Conservation (phyloP, 1,140 invertebrate species). For the Zaprionus gabonicus region DNA sequence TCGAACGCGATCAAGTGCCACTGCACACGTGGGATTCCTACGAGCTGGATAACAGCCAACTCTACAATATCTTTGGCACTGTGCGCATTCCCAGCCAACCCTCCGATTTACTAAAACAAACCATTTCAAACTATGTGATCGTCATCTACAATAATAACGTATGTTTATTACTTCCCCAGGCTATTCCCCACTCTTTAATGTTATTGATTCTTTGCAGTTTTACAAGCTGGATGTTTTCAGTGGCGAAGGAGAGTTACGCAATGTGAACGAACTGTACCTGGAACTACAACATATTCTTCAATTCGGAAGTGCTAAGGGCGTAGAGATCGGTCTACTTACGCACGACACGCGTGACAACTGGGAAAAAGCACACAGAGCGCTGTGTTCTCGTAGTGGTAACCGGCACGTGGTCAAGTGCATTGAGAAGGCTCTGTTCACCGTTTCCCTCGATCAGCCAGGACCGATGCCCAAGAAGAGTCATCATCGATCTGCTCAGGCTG, state of each 20-base stretch:
- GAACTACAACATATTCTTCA: slow-evolving; percentile 85
- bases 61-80: slow-evolving; percentile 93
- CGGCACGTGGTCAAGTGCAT: slow-evolving; percentile 88
- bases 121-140: slow-evolving; percentile 89
- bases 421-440: slow-evolving; percentile 91
- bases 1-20: slow-evolving; percentile 89
- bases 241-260: slow-evolving; percentile 82
- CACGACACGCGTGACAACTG: slow-evolving; percentile 93
- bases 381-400: slow-evolving; percentile 85
- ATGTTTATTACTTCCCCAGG: slow-evolving; percentile 73
- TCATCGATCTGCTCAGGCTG: slow-evolving; percentile 85
- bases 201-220: slow-evolving; percentile 85
- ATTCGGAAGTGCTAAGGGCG: slow-evolving; percentile 78
- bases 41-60: slow-evolving; percentile 94
- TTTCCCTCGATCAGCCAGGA: slow-evolving; percentile 91
- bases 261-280: slow-evolving; percentile 30
- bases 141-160: slow-evolving; percentile 94
- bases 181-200: neutral
- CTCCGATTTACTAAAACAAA: slow-evolving; percentile 88
- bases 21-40: slow-evolving; percentile 90
- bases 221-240: slow-evolving; percentile 90
- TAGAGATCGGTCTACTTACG: slow-evolving; percentile 91
- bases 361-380: slow-evolving; percentile 88
- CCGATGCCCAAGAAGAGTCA: slow-evolving; percentile 74
- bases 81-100: slow-evolving; percentile 90